Conservation (phyloP, 2,113 vertebrate species). For the Theristicus caerulescens region DNA sequence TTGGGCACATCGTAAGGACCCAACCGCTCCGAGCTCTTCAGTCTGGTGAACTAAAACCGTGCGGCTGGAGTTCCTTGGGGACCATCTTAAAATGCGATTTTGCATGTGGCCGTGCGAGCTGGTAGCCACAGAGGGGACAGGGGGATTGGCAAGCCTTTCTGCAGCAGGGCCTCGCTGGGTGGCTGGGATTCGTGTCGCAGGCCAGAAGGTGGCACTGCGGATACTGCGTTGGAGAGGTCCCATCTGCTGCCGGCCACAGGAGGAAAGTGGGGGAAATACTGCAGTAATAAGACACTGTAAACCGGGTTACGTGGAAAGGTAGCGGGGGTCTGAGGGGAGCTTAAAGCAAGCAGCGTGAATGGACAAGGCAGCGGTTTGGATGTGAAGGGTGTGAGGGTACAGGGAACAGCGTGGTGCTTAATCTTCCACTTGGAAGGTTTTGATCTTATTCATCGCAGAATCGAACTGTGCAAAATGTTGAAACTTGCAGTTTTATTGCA, state of each 20-base stretch:
- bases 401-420: not conserved
- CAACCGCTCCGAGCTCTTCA: not conserved
- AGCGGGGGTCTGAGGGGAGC: not conserved
- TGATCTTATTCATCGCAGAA: not conserved
- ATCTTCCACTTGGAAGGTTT: not conserved
- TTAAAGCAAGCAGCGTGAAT: not conserved
- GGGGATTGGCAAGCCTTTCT: accelerated
- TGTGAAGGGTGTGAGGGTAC: not conserved
- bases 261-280: not conserved
- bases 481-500: not conserved
- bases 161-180: not conserved
- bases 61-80: not conserved
- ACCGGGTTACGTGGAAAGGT: not conserved
- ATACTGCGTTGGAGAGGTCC: slow-evolving; percentile 56
- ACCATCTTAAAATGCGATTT: not conserved
- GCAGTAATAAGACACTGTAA: not conserved
- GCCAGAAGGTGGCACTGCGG: slow-evolving; percentile 79
- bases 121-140: not conserved
- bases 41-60: not conserved
- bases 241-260: not conserved
- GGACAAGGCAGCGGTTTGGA: not conserved
- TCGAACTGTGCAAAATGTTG: not conserved
- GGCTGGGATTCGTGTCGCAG: slow-evolving; percentile 13
- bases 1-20: accelerated
- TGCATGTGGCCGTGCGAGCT: accelerated